These are phyloP conservation scores for Lithodes maja DNA, from an alignment of 2,888 invertebrate genomes.

Conservation along the genomic window DNA sequence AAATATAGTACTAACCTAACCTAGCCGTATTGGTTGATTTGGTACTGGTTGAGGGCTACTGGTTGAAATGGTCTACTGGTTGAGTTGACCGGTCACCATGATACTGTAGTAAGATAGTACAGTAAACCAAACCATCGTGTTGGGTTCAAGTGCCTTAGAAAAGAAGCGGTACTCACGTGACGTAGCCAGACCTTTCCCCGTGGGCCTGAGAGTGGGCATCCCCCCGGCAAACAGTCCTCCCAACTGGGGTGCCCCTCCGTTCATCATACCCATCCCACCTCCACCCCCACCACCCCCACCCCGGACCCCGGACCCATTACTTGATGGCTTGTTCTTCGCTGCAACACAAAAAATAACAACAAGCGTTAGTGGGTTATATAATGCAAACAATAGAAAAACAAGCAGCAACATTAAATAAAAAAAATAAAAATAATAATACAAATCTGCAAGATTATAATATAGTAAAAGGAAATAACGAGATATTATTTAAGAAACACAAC, in stretches of 20 bases:
- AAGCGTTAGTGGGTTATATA: background rate
- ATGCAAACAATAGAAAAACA: too few species aligned
- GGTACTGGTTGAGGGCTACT: too few species aligned
- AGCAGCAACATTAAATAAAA: background rate
- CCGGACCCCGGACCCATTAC: constrained; percentile 50
- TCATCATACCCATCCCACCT: constrained; percentile 60
- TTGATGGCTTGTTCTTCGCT: constrained; percentile 57
- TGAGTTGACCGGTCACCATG: too few species aligned
- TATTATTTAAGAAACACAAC: too few species aligned
- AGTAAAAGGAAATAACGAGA: background rate
- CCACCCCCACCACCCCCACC: constrained; percentile 52
- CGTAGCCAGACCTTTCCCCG: constrained; percentile 43
- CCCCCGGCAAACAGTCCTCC: constrained; percentile 75
- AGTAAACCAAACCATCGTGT: too few species aligned
- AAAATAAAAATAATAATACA: background rate
- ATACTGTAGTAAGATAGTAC: too few species aligned
- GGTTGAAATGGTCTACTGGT: too few species aligned
- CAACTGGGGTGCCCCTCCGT: constrained; percentile 72
- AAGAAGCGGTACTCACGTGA: constrained; percentile 33
- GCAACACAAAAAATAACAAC: constrained; percentile 16
- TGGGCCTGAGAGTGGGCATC: constrained; percentile 73
- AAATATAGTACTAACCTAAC: too few species aligned
- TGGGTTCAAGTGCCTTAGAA: too few species aligned
- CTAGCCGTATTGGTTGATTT: too few species aligned
- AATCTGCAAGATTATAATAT: background rate